phyloP scores from a whole-genome alignment of 2,113 vertebrate species.

The Amblyopsis rosae region DNA sequence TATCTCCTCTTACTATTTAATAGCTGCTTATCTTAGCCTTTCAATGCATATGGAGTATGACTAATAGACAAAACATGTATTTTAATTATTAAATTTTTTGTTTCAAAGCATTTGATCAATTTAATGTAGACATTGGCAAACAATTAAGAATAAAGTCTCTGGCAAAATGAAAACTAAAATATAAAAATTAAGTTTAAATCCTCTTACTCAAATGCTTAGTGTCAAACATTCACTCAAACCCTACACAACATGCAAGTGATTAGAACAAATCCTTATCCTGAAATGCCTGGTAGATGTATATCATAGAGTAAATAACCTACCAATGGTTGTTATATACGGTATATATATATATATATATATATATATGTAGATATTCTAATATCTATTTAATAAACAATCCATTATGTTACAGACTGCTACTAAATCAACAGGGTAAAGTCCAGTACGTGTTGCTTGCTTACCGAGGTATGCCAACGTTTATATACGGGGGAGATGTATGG shows the following conservation, averaged over 20 bases:
- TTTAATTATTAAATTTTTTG: not conserved
- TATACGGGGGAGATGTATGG: conserved; percentile 16
- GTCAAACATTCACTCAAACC: not conserved
- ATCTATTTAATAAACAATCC: conserved; percentile 5
- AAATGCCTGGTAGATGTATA: not conserved
- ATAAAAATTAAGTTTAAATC: too few relatives aligned
- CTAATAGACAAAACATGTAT: not conserved
- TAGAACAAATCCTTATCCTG: too few relatives aligned
- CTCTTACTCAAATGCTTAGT: not conserved
- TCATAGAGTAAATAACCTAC: not conserved
- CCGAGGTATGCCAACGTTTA: conserved; percentile 20
- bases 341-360: too few relatives aligned
- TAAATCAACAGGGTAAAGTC: conserved; percentile 44
- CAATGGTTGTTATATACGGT: not conserved
- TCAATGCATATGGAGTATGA: not conserved
- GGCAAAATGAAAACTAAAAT: too few relatives aligned
- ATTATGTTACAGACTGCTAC: conserved; percentile 6
- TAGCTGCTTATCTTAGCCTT: not conserved
- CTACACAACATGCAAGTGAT: not conserved
- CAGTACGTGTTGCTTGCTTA: conserved; percentile 18
- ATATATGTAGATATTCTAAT: conserved; percentile 8
- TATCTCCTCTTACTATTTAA: not conserved
- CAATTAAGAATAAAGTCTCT: too few relatives aligned
- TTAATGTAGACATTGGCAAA: too few relatives aligned
- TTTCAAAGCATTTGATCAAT: not conserved